Conservation (phyloP, 2,888 invertebrate genomes). For the Brenthis ino region DNA sequence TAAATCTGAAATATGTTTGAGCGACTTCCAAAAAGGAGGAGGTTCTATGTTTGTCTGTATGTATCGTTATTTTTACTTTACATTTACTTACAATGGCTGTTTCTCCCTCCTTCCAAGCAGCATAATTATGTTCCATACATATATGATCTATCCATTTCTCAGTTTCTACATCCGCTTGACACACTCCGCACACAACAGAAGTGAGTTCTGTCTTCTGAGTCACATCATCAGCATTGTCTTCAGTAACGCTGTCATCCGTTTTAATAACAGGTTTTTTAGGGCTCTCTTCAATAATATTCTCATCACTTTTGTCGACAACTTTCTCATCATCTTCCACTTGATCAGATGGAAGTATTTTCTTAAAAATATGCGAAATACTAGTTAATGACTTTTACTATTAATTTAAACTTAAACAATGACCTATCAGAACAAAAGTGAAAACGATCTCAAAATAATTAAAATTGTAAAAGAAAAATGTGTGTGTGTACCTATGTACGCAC, state of each 20-base stretch:
- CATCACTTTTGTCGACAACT: no score
- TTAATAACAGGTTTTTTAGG: no score
- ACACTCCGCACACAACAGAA: constrained; percentile 49
- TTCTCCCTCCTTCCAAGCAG: constrained; percentile 58
- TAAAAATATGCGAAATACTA: not conserved
- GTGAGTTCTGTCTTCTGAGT: constrained; percentile 26
- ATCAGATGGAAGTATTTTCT: constrained; percentile 1
- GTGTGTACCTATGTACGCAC: no score
- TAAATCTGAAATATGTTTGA: no score
- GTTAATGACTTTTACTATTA: not conserved
- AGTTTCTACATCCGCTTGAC: constrained; percentile 41
- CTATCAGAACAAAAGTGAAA: no score
- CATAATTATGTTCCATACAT: constrained; percentile 52
- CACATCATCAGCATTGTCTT: not conserved
- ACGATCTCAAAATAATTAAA: no score
- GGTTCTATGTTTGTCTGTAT: no score
- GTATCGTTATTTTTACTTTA: not conserved
- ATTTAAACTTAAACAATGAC: no score
- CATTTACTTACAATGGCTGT: constrained; percentile 45
- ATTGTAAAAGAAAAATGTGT: no score
- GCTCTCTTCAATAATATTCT: no score
- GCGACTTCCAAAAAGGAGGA: no score
- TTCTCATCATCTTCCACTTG: not conserved
- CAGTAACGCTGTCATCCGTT: no score
- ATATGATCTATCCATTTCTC: constrained; percentile 54